Conservation (phyloP, 2,797 vertebrate species). For the Coilia nasus region DNA sequence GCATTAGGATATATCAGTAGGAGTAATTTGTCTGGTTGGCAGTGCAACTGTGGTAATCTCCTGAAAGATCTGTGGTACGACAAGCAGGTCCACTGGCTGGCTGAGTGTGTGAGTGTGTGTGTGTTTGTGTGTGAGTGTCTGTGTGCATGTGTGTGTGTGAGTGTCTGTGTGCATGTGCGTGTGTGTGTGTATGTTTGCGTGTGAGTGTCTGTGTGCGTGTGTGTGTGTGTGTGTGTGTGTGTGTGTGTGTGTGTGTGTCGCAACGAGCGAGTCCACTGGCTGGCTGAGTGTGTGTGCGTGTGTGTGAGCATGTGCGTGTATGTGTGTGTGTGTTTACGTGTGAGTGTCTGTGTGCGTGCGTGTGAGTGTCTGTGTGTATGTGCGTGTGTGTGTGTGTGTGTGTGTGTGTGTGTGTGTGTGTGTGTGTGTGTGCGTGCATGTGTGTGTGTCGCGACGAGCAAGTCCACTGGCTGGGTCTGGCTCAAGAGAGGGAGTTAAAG, state of each 20-base stretch:
- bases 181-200: too few relatives aligned
- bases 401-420: not conserved
- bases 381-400: not conserved
- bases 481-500: not conserved
- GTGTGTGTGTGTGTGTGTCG: not conserved
- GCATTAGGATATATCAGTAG: not conserved
- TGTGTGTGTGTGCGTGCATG: not conserved
- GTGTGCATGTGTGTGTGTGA: too few relatives aligned
- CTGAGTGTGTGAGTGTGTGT: too few relatives aligned
- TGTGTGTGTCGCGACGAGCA: not conserved
- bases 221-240: not conserved
- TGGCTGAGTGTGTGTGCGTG: constrained; percentile 9
- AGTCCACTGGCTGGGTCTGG: not conserved
- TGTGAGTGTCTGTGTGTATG: too few relatives aligned
- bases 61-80: not conserved
- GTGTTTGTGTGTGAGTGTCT: too few relatives aligned
- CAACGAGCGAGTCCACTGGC: not conserved
- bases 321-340: too few relatives aligned
- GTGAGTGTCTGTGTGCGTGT: not conserved
- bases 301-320: not conserved
- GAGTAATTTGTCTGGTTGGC: constrained; percentile 14
- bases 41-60: not conserved
- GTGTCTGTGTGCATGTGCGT: too few relatives aligned
- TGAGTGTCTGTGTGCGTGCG: too few relatives aligned
- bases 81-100: not conserved